phyloP scores from a whole-genome alignment of 2,113 vertebrate species.

The Alligator mississippiensis region DNA sequence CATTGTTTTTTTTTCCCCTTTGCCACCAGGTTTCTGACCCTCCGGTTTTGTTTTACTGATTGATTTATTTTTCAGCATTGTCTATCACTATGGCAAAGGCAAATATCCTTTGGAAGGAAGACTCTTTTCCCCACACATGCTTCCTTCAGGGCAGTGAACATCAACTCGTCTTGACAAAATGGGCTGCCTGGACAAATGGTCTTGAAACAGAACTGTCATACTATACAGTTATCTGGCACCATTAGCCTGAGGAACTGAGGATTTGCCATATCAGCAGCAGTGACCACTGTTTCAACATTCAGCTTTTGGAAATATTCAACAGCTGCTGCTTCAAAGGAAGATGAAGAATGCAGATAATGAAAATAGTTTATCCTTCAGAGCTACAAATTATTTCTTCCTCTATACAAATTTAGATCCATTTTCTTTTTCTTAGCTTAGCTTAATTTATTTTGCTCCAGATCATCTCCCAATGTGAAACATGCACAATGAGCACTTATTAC shows the following conservation, averaged over 20 bases:
- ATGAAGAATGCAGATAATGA: background rate
- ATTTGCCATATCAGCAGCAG: constrained; percentile 31
- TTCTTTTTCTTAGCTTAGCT: background rate
- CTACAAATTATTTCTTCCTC: background rate
- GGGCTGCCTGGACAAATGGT: constrained; percentile 24
- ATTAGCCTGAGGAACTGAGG: background rate
- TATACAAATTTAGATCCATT: background rate
- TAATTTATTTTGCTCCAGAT: background rate
- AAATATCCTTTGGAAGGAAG: constrained; percentile 67
- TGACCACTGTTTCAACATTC: background rate
- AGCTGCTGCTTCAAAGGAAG: background rate
- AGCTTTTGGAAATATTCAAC: background rate
- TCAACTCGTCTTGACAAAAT: background rate
- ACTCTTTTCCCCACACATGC: constrained; percentile 9
- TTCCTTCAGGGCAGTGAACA: constrained; percentile 40
- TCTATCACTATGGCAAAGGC: constrained; percentile 72
- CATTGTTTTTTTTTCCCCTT: constrained; percentile 52
- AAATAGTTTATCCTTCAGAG: background rate
- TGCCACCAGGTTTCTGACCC: constrained; percentile 52
- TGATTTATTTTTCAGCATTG: constrained; percentile 67
- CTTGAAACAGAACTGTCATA: constrained; percentile 6
- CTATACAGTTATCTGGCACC: background rate
- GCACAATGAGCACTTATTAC: background rate
- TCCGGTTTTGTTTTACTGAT: constrained; percentile 55
- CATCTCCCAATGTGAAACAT: background rate